phyloP scores from a whole-genome alignment of 2,888 invertebrate genomes.

The Leucania comma region DNA sequence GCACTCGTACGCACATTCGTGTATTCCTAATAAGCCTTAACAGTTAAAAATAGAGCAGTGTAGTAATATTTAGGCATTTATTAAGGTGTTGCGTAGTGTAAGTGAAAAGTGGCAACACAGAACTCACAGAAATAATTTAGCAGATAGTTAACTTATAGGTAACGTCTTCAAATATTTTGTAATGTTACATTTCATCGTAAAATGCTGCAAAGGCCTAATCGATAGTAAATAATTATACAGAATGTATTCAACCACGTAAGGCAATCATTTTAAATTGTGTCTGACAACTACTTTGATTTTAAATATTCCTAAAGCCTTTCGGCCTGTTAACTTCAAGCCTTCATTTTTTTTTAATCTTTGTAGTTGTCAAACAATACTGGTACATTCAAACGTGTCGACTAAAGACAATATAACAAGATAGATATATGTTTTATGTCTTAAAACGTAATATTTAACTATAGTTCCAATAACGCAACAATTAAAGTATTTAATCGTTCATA shows the following conservation, averaged over 20 bases:
- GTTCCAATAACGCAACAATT: conserved; percentile 78
- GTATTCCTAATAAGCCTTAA: too few relatives aligned
- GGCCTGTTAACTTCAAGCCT: background rate
- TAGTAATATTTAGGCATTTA: background rate
- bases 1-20: too few relatives aligned
- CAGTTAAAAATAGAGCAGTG: background rate
- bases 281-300: conserved; percentile 15
- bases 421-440: conserved; percentile 67
- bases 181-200: conserved; percentile 13
- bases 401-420: conserved; percentile 76
- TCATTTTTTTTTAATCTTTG: background rate
- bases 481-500: conserved; percentile 64
- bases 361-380: conserved; percentile 30
- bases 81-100: background rate
- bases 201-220: conserved; percentile 17
- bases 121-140: background rate
- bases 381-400: conserved; percentile 36
- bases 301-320: background rate
- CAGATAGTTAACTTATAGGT: too few relatives aligned
- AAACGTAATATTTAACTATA: conserved; percentile 72
- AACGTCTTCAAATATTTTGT: background rate
- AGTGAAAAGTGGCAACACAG: background rate
- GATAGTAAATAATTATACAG: conserved; percentile 1
- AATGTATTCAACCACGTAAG: conserved; percentile 1
- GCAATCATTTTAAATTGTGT: conserved; percentile 1